A percentile compares a stretch with the other conserved stretches of the same genome.
These are phyloP conservation scores for Zeus faber DNA, from an alignment of 2,113 vertebrate species.

Conservation along the genomic window DNA sequence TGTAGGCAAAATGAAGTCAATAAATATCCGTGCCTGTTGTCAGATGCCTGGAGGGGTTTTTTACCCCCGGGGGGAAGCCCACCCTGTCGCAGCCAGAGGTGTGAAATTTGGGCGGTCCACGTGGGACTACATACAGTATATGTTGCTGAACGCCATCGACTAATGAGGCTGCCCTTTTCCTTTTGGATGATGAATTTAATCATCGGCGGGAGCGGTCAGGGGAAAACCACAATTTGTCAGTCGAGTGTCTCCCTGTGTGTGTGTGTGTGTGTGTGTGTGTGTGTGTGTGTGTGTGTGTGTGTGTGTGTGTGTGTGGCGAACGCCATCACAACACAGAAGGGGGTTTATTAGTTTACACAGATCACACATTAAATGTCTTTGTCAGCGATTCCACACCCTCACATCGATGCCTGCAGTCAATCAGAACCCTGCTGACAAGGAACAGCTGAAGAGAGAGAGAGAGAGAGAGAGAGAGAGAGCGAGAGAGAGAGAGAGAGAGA, in stretches of 20 bases:
- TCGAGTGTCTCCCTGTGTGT: too few species aligned
- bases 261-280: too few species aligned
- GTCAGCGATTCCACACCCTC: constrained; percentile 33
- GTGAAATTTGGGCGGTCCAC: constrained; percentile 56
- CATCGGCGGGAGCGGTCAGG: constrained; percentile 41
- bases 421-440: constrained; percentile 19
- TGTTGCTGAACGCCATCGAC: constrained; percentile 68
- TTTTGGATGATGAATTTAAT: constrained; percentile 45
- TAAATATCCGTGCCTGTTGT: constrained; percentile 73
- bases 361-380: constrained; percentile 40
- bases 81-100: constrained; percentile 62
- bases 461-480: too few species aligned
- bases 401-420: too few species aligned
- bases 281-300: too few species aligned
- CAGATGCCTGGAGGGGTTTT: constrained; percentile 72
- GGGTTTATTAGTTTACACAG: constrained; percentile 42
- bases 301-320: too few species aligned
- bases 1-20: constrained; percentile 68
- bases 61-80: constrained; percentile 54
- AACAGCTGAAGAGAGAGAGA: too few species aligned
- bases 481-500: too few species aligned
- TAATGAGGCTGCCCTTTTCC: constrained; percentile 60
- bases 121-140: constrained; percentile 60
- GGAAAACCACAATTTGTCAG: constrained; percentile 31
- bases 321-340: constrained; percentile 32